Evolutionary conservation across 2,888 invertebrate genomes (phyloP).

Genomic region (Pandemis cinnamomeana): DNA sequence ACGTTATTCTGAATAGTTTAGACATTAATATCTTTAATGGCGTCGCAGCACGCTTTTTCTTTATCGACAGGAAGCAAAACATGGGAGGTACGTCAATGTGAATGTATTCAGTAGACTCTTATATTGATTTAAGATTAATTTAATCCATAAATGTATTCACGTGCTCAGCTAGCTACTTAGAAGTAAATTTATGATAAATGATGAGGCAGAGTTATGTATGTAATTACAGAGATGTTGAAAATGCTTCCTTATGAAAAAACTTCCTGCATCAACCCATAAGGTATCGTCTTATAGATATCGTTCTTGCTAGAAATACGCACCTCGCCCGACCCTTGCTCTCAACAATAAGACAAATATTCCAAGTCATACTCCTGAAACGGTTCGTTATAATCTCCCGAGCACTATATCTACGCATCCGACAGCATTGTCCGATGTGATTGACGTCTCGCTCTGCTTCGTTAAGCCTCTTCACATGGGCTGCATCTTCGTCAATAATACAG

Average conservation of each 20-base stretch:
- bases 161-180: neutral
- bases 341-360: slow-evolving; percentile 16
- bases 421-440: slow-evolving; percentile 59
- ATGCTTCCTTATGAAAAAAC: neutral
- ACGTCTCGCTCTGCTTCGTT: slow-evolving; percentile 70
- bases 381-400: slow-evolving; percentile 27
- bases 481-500: slow-evolving; percentile 58
- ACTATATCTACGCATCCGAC: slow-evolving; percentile 31
- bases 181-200: neutral
- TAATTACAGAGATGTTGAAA: neutral
- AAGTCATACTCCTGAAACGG: slow-evolving; percentile 33
- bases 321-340: slow-evolving; percentile 13
- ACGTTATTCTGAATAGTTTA: slow-evolving; percentile 34
- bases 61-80: slow-evolving; percentile 58
- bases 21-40: slow-evolving; percentile 43
- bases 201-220: neutral
- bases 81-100: slow-evolving; percentile 31
- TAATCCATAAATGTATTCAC: slow-evolving; percentile 10
- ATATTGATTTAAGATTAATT: slow-evolving; percentile 25
- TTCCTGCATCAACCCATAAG: neutral
- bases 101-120: slow-evolving; percentile 20
- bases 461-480: slow-evolving; percentile 65
- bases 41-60: slow-evolving; percentile 51
- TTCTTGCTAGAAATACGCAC: neutral
- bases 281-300: neutral